Evolutionary conservation across 2,113 vertebrate species (phyloP).

Genomic region (Ammospiza caudacuta): DNA sequence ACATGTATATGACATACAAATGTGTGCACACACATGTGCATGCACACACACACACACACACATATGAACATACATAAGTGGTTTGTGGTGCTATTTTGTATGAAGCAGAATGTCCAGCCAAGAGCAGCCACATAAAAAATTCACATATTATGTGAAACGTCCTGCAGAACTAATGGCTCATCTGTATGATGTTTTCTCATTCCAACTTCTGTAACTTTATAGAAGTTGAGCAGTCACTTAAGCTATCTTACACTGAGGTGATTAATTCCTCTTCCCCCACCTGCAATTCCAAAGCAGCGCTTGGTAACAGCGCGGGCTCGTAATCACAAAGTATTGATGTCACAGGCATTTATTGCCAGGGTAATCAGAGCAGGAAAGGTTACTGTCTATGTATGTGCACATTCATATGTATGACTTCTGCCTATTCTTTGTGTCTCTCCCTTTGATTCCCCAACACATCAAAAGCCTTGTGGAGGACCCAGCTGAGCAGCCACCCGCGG

Average conservation of each 20-base stretch:
- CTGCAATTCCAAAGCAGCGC: neutral
- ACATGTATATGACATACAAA: rapidly evolving
- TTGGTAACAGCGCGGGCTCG: neutral
- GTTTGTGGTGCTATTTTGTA: neutral
- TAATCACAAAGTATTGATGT: conserved; percentile 62
- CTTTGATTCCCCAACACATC: conserved; percentile 10
- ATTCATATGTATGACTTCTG: conserved; percentile 51
- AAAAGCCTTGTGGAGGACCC: neutral
- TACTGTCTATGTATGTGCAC: conserved; percentile 17
- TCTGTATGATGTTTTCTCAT: neutral
- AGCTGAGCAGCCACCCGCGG: neutral
- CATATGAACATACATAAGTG: rapidly evolving
- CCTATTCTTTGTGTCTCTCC: neutral
- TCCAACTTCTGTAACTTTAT: neutral
- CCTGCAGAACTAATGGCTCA: neutral
- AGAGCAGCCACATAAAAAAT: neutral
- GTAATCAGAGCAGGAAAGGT: conserved; percentile 58
- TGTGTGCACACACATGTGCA: rapidly evolving
- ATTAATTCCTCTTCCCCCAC: neutral
- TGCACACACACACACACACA: rapidly evolving
- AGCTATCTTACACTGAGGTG: neutral
- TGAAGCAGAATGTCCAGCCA: neutral
- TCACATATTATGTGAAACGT: neutral
- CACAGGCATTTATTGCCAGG: conserved; percentile 43
- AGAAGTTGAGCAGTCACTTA: neutral